Percentiles rank a stretch among this genome's conserved stretches.
Conservation (phyloP, 1,140 invertebrate species). For the Penaeus indicus region DNA sequence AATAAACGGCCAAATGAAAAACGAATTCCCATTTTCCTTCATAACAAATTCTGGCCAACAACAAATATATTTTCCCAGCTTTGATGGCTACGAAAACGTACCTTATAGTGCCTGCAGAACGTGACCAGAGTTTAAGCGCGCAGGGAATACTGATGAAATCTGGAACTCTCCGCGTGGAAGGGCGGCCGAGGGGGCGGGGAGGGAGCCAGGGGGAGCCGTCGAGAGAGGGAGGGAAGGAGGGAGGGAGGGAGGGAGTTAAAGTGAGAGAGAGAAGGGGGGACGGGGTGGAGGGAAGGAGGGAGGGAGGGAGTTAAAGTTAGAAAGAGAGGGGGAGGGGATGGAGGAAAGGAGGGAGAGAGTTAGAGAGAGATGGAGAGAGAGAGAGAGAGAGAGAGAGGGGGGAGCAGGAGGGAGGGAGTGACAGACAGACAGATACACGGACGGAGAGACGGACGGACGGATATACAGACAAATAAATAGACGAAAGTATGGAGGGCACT, state of each 20-base stretch:
- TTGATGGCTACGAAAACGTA: conserved; percentile 41
- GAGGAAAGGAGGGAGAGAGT: too few species aligned
- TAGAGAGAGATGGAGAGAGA: too few species aligned
- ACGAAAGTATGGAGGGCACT: too few species aligned
- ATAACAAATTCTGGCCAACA: conserved; percentile 35
- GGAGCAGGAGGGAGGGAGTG: too few species aligned
- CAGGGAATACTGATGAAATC: conserved; percentile 15
- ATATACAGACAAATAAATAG: too few species aligned
- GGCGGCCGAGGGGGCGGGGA: not conserved
- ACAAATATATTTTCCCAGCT: conserved; percentile 41
- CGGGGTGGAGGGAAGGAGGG: too few species aligned
- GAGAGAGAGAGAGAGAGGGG: too few species aligned
- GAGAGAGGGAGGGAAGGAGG: not conserved
- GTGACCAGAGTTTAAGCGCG: conserved; percentile 2
- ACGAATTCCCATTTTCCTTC: conserved; percentile 36
- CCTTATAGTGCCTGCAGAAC: conserved; percentile 34
- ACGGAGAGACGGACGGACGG: too few species aligned
- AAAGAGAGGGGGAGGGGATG: too few species aligned
- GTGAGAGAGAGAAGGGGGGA: not conserved
- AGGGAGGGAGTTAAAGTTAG: too few species aligned
- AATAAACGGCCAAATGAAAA: conserved; percentile 12
- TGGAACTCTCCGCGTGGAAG: not conserved
- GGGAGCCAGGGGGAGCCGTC: too few species aligned
- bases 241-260: not conserved
- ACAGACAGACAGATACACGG: too few species aligned